These are phyloP conservation scores for Sebastes steindachneri DNA, from an alignment of 2,797 vertebrate species.

Conservation along the genomic window DNA sequence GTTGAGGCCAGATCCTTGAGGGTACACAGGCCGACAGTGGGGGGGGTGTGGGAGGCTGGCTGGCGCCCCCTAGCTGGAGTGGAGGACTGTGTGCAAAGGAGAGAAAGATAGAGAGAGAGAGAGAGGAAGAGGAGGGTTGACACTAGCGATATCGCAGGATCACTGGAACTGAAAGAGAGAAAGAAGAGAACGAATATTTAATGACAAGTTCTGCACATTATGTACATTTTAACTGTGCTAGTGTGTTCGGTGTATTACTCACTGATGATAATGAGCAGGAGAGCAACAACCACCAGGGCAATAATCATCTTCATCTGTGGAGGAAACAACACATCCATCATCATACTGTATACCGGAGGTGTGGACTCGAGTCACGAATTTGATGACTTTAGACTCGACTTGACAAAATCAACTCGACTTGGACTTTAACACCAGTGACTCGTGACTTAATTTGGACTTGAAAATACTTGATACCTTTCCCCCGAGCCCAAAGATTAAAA, in stretches of 20 bases:
- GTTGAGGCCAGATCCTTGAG: slow-evolving; percentile 25
- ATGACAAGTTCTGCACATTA: background rate
- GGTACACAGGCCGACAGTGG: slow-evolving; percentile 31
- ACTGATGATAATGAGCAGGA: slow-evolving; percentile 96
- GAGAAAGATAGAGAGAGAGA: background rate
- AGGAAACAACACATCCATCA: slow-evolving; percentile 3
- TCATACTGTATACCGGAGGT: background rate
- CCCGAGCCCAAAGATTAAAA: too few species aligned
- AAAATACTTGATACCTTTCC: too few species aligned
- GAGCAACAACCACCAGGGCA: slow-evolving; percentile 86
- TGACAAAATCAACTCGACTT: too few species aligned
- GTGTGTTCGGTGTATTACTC: slow-evolving; percentile 73
- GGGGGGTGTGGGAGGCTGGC: slow-evolving; percentile 41
- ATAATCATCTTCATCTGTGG: slow-evolving; percentile 95
- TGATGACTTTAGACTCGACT: too few species aligned
- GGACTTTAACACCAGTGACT: too few species aligned
- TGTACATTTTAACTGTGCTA: background rate
- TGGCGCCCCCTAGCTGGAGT: slow-evolving; percentile 64
- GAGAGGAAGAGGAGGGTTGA: slow-evolving; percentile 41
- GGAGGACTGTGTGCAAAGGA: slow-evolving; percentile 63
- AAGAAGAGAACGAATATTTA: background rate
- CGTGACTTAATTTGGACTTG: too few species aligned
- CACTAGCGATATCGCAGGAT: slow-evolving; percentile 90
- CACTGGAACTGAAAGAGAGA: slow-evolving; percentile 87
- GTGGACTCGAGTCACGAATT: too few species aligned